Evolutionary conservation across 2,797 vertebrate genomes (phyloP).

Genomic region (Caiman crocodilus): DNA sequence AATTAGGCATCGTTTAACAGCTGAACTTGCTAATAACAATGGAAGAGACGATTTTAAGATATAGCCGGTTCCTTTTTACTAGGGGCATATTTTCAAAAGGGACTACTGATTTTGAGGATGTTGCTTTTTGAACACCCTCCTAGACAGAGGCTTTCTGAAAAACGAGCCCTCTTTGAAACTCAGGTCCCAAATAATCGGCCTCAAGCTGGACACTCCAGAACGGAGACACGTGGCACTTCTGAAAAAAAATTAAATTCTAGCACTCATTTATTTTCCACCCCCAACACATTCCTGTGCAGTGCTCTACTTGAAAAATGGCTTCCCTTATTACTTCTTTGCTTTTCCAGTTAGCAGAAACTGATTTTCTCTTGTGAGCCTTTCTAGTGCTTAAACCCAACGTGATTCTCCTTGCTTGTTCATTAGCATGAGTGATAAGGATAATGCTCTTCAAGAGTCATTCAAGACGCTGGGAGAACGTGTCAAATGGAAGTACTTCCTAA

Average conservation of each 20-base stretch:
- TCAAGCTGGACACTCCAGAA: background rate
- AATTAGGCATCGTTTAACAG: background rate
- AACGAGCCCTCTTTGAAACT: background rate
- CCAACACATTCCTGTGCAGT: fast-evolving
- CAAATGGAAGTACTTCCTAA: no score
- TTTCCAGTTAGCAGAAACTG: background rate
- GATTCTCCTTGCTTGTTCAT: background rate
- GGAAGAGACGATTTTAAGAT: background rate
- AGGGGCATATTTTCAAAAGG: background rate
- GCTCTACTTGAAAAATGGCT: background rate
- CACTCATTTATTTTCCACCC: background rate
- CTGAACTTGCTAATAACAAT: background rate
- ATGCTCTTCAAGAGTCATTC: no score
- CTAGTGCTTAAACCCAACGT: background rate
- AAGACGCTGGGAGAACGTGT: no score
- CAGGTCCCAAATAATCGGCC: background rate
- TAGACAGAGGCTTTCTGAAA: background rate
- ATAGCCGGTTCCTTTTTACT: background rate
- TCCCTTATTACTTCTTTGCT: background rate
- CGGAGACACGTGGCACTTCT: background rate
- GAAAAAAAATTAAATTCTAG: background rate
- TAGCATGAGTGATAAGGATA: background rate
- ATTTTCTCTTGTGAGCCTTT: background rate
- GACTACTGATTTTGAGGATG: background rate
- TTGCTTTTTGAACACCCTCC: background rate